Evolutionary conservation across 2,888 invertebrate genomes (phyloP).

Genomic region (Kuschelorhynchus macadamiae): DNA sequence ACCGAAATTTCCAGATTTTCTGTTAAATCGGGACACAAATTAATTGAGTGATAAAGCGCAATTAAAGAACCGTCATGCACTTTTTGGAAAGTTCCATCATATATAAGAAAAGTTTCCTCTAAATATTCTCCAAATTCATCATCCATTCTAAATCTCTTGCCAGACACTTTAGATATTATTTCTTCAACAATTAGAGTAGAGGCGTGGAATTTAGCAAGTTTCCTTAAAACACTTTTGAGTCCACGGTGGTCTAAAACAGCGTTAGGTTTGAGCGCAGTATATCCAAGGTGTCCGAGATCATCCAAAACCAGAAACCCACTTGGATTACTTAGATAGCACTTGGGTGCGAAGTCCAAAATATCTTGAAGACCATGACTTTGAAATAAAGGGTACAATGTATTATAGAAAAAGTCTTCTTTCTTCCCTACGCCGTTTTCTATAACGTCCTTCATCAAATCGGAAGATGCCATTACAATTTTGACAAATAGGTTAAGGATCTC

Average conservation of each 20-base stretch:
- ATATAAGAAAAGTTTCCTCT: background rate
- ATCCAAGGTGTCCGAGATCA: constrained; percentile 58
- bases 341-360: constrained; percentile 59
- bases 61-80: background rate
- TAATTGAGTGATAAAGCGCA: constrained; percentile 21
- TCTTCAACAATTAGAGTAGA: constrained; percentile 61
- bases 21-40: constrained; percentile 40
- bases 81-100: background rate
- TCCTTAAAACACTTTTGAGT: constrained; percentile 4
- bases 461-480: constrained; percentile 23
- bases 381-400: constrained; percentile 62
- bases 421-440: constrained; percentile 15
- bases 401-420: constrained; percentile 65
- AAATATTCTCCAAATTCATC: constrained; percentile 8
- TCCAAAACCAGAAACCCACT: constrained; percentile 65
- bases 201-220: constrained; percentile 60
- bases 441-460: background rate
- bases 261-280: constrained; percentile 26
- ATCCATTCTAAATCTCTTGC: background rate
- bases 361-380: constrained; percentile 57
- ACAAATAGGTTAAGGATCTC: constrained; percentile 21
- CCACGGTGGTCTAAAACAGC: constrained; percentile 29
- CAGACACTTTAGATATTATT: constrained; percentile 43
- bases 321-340: constrained; percentile 62
- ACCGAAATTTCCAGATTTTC: constrained; percentile 15